Percentiles rank a stretch among this genome's conserved stretches.
phyloP scores from a whole-genome alignment of 2,888 invertebrate species.

The Drosophila multiciliata region DNA sequence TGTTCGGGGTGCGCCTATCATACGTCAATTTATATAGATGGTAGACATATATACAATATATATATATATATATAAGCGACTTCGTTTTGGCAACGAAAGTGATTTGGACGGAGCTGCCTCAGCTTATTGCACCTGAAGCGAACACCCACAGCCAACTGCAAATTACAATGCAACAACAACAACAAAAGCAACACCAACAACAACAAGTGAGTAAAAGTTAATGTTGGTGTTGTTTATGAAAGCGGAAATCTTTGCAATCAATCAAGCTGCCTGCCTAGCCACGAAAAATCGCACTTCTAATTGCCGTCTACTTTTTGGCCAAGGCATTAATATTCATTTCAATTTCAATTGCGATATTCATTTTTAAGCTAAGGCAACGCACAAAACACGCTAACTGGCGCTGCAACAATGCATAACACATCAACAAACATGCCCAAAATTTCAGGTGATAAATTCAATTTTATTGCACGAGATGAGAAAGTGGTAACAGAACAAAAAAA shows the following conservation, averaged over 20 bases:
- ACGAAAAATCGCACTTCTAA: conserved; percentile 33
- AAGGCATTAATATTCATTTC: conserved; percentile 3
- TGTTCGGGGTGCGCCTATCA: conserved; percentile 27
- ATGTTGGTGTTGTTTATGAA: conserved; percentile 62
- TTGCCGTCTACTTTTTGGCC: conserved; percentile 14
- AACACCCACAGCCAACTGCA: conserved; percentile 40
- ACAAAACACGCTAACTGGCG: conserved; percentile 31
- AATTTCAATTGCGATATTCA: background rate
- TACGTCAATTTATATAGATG: conserved; percentile 1
- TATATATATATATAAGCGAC: background rate
- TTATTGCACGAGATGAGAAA: conserved; percentile 4
- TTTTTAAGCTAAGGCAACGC: background rate
- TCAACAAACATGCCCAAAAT: conserved; percentile 3
- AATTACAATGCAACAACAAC: conserved; percentile 25
- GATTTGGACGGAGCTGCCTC: conserved; percentile 7
- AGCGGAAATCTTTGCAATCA: conserved; percentile 77
- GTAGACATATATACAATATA: background rate
- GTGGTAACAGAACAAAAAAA: conserved; percentile 2
- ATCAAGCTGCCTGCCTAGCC: conserved; percentile 55
- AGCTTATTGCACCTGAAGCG: conserved; percentile 18
- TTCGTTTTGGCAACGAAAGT: conserved; percentile 67
- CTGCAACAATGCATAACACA: conserved; percentile 44
- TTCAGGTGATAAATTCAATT: background rate
- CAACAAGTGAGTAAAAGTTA: conserved; percentile 60
- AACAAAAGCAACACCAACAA: conserved; percentile 13